phyloP scores from a whole-genome alignment of 1,140 invertebrate genomes.

The Coenobita brevimanus region DNA sequence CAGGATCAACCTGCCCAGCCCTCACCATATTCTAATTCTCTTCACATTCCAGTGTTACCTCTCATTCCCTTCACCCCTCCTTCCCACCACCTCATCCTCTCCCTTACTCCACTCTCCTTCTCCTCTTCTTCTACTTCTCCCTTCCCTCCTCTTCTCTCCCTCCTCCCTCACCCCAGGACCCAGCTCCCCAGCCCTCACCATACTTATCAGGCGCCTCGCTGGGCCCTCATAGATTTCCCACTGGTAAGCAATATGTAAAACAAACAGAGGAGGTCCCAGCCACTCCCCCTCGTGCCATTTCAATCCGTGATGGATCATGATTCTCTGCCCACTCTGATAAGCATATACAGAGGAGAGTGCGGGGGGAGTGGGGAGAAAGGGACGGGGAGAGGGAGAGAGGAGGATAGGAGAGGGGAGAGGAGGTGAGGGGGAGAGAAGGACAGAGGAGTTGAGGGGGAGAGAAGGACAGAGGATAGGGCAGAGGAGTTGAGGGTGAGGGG shows the following conservation, averaged over 20 bases:
- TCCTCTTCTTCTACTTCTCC: too few relatives aligned
- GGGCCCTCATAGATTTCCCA: conserved; percentile 55
- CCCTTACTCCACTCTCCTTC: too few relatives aligned
- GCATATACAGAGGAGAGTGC: too few relatives aligned
- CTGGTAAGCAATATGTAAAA: conserved; percentile 60
- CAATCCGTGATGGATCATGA: conserved; percentile 37
- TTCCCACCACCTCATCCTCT: too few relatives aligned
- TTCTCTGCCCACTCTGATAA: conserved; percentile 16
- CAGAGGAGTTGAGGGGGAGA: conserved; percentile 11
- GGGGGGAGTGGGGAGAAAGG: too few relatives aligned
- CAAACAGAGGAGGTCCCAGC: conserved; percentile 34
- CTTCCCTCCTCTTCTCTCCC: too few relatives aligned
- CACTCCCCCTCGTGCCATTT: conserved; percentile 26
- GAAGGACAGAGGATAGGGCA: neutral
- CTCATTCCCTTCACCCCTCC: too few relatives aligned
- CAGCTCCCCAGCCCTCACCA: conserved; percentile 25
- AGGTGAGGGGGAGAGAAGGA: conserved; percentile 12
- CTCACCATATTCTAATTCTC: too few relatives aligned
- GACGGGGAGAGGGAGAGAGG: neutral
- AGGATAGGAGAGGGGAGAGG: neutral
- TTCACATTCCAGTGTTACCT: too few relatives aligned
- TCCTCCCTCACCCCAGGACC: too few relatives aligned
- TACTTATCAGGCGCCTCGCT: conserved; percentile 42
- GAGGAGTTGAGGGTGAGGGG: conserved; percentile 3
- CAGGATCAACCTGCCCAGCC: too few relatives aligned